A percentile compares a stretch with the other conserved stretches of the same genome.
Conservation (phyloP, 1,140 invertebrate genomes). For the Drosophila pruinosa region DNA sequence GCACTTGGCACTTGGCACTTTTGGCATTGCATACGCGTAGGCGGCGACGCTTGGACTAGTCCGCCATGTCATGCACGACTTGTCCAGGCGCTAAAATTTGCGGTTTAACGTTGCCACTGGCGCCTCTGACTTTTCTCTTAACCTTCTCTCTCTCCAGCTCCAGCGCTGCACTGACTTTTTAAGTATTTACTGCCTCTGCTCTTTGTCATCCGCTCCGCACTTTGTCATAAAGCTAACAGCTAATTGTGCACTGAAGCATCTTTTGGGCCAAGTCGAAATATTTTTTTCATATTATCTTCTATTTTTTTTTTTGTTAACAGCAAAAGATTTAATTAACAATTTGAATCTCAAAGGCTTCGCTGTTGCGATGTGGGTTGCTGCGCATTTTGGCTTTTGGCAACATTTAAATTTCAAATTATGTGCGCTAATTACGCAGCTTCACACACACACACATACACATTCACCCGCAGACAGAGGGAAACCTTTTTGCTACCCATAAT, state of each 20-base stretch:
- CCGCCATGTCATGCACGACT: slow-evolving; percentile 60
- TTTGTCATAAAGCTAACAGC: slow-evolving; percentile 71
- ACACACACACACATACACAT: slow-evolving; percentile 4
- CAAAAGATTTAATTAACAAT: slow-evolving; percentile 78
- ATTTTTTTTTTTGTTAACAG: slow-evolving; percentile 23
- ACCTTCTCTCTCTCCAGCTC: background rate
- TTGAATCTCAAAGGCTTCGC: slow-evolving; percentile 74
- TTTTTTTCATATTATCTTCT: slow-evolving; percentile 6
- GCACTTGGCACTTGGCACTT: slow-evolving; percentile 59
- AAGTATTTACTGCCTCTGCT: background rate
- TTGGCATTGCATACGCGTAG: slow-evolving; percentile 77
- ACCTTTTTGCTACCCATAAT: slow-evolving; percentile 67
- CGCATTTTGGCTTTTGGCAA: slow-evolving; percentile 64
- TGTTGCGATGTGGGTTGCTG: slow-evolving; percentile 28
- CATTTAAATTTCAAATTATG: slow-evolving; percentile 82
- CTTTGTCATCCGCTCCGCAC: slow-evolving; percentile 36
- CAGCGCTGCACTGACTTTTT: slow-evolving; percentile 35
- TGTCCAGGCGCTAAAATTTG: slow-evolving; percentile 76
- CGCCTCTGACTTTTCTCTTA: slow-evolving; percentile 38
- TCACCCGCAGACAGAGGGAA: slow-evolving; percentile 26
- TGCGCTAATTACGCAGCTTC: slow-evolving; percentile 70
- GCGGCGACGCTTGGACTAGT: slow-evolving; percentile 64
- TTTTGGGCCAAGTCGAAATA: slow-evolving; percentile 22
- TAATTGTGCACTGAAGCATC: slow-evolving; percentile 57
- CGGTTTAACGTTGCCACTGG: slow-evolving; percentile 73